Conservation (phyloP, 2,888 invertebrate genomes). For the Liodrosophila aerea region DNA sequence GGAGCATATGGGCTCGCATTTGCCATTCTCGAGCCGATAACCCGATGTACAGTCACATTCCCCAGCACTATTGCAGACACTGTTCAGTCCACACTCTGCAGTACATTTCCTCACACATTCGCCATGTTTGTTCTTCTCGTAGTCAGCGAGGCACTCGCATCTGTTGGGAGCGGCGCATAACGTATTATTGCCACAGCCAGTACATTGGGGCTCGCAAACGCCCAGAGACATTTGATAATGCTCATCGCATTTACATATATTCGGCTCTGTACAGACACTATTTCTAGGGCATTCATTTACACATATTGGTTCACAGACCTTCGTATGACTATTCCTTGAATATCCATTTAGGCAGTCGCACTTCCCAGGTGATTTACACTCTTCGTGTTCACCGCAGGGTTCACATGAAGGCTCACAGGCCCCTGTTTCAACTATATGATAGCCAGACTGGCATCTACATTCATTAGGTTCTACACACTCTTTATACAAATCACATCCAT, state of each 20-base stretch:
- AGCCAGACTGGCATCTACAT: constrained; percentile 14
- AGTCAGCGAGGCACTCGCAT: constrained; percentile 30
- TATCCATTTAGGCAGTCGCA: background rate
- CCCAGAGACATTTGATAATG: constrained; percentile 9
- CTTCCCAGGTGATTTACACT: too few species aligned
- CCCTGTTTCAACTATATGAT: too few species aligned
- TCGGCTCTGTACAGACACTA: constrained; percentile 16
- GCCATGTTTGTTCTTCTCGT: background rate
- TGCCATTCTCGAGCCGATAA: constrained; percentile 1
- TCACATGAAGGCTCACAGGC: too few species aligned
- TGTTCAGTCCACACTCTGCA: constrained; percentile 24
- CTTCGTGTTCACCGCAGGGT: too few species aligned
- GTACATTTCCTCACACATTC: constrained; percentile 15
- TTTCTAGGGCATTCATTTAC: background rate
- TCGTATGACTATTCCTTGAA: background rate
- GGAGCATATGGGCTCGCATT: constrained; percentile 40
- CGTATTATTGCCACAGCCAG: constrained; percentile 59
- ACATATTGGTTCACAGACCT: constrained; percentile 17
- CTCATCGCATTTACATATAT: constrained; percentile 1
- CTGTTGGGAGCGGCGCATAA: constrained; percentile 71
- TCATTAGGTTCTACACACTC: background rate
- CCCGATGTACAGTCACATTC: constrained; percentile 25
- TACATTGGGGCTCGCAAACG: constrained; percentile 24
- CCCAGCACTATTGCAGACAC: constrained; percentile 21
- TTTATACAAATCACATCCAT: background rate